Evolutionary conservation across 1,140 invertebrate species (phyloP).

Genomic region (Dryas iulia): DNA sequence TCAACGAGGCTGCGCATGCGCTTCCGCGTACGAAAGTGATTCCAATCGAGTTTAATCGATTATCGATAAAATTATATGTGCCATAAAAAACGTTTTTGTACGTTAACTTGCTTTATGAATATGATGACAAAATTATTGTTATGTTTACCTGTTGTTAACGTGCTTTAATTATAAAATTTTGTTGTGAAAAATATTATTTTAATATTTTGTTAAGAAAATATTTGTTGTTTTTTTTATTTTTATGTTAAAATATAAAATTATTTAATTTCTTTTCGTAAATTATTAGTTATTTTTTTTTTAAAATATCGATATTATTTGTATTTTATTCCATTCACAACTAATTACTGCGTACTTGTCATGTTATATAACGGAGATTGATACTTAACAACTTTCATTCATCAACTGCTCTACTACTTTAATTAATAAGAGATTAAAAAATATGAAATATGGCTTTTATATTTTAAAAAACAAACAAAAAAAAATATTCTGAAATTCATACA

Average conservation of each 20-base stretch:
- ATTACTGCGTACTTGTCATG: background rate
- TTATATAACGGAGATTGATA: background rate
- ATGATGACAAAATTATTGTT: background rate
- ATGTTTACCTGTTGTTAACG: no score
- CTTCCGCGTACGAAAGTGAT: conserved; percentile 70
- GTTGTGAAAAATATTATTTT: no score
- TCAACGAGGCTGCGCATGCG: conserved; percentile 43
- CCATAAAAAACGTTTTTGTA: background rate
- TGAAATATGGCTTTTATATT: background rate
- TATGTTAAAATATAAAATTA: no score
- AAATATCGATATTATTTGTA: background rate
- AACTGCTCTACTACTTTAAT: background rate
- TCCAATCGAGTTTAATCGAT: conserved; percentile 36
- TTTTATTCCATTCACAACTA: background rate
- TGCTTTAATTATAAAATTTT: no score
- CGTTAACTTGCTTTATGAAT: background rate
- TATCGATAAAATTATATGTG: conserved; percentile 43
- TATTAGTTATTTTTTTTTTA: background rate
- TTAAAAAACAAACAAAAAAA: no score
- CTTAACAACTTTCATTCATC: conserved; percentile 15
- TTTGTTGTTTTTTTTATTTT: no score
- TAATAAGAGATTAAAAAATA: background rate
- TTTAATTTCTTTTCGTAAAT: no score
- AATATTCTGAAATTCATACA: no score
- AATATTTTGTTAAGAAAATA: no score